Conservation (phyloP, 2,888 invertebrate genomes). For the Pecten maximus region DNA sequence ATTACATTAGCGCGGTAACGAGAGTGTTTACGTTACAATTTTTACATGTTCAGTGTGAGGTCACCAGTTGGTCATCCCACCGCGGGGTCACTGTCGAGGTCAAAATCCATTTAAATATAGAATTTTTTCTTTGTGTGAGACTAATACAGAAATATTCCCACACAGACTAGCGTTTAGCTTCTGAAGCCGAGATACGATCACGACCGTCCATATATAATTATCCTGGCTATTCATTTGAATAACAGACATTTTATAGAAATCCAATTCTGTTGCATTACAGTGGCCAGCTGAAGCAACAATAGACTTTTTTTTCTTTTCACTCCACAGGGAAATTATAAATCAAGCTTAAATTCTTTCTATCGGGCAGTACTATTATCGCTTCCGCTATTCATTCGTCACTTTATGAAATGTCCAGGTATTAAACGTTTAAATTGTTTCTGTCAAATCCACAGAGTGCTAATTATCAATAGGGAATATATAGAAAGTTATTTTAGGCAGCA, state of each 20-base stretch:
- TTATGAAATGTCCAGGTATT: neutral
- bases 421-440: neutral
- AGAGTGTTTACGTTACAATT: conserved; percentile 20
- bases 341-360: neutral
- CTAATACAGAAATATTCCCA: conserved; percentile 5
- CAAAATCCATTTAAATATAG: conserved; percentile 26
- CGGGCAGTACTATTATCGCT: neutral
- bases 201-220: conserved; percentile 4
- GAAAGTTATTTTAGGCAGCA: too few relatives aligned
- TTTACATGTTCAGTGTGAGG: conserved; percentile 29
- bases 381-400: neutral
- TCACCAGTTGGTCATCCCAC: neutral
- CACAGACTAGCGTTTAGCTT: conserved; percentile 9
- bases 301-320: neutral
- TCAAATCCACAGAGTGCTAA: neutral
- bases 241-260: neutral
- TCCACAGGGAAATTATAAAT: neutral
- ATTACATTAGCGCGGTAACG: conserved; percentile 27
- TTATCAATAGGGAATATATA: too few relatives aligned
- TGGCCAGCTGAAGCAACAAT: conserved; percentile 1
- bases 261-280: neutral
- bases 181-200: conserved; percentile 2
- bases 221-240: neutral
- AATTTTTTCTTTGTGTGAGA: neutral
- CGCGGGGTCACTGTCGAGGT: neutral